These are phyloP conservation scores for crab-eating macaque (Macaca fascicularis) DNA, from an alignment of 2,113 vertebrate genomes.

Conservation along the genomic window DNA sequence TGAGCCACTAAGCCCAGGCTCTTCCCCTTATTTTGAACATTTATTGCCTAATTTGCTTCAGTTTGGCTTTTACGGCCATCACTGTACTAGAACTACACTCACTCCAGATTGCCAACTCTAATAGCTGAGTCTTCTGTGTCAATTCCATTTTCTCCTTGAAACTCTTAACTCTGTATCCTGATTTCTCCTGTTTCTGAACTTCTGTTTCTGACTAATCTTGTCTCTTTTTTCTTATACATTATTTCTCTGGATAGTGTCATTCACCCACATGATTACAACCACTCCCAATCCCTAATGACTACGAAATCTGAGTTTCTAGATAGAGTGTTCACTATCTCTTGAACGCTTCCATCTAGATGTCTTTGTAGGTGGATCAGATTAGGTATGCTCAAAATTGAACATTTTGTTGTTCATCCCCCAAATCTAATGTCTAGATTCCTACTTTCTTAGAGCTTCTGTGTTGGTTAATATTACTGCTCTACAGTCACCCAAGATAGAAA, in stretches of 20 bases:
- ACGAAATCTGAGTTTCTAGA: not conserved
- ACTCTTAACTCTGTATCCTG: not conserved
- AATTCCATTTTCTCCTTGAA: not conserved
- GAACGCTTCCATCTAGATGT: not conserved
- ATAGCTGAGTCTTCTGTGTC: not conserved
- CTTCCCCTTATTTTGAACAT: not conserved
- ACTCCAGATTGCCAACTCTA: not conserved
- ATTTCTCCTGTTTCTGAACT: not conserved
- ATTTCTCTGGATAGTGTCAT: not conserved
- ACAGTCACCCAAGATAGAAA: not conserved
- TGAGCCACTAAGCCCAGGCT: too few species aligned
- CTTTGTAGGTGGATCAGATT: not conserved
- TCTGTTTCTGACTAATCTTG: not conserved
- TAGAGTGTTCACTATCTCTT: not conserved
- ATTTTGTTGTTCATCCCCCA: not conserved
- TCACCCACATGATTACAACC: not conserved
- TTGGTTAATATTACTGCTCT: not conserved
- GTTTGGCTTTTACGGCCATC: not conserved
- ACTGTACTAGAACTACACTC: not conserved
- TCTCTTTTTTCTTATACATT: constrained; percentile 16
- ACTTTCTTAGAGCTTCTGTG: not conserved
- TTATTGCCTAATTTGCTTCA: not conserved
- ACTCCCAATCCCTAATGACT: not conserved
- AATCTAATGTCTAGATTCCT: not conserved
- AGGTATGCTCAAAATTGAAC: not conserved